Base-by-base conservation (phyloP, 2,888 invertebrate species). In the Hirtodrosophila cameraria region DNA sequence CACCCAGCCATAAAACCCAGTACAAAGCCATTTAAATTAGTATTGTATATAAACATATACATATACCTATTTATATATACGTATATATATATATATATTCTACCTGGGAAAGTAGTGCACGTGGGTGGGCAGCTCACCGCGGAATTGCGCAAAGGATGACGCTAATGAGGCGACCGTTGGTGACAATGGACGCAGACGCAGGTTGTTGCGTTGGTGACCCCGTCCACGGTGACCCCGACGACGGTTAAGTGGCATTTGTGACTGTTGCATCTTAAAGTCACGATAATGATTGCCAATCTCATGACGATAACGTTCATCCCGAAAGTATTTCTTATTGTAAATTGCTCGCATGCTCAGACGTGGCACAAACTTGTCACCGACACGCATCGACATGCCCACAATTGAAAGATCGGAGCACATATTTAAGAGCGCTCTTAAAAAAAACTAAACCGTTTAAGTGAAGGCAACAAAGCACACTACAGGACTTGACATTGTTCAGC, bases 261-360 rank as follows among this genome's bases (percentile, higher is more conserved):
- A 42, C 30, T 69, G 69, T n/a, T 68, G 73, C 69, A 81, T 60
- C 71, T 89, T 87, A 31, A 75, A 87, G 66, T 89, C 89, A 3
- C 88, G 83, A 82, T 89, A 90, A 77, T 90, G 86, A 79, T 90
- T 90, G n/a, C 87, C 90, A 39, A 90, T 83, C 55, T 90, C 89
- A 48, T 89, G 90, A 27, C 80, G 74, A 55, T 87, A 84, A 25
- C 58, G 68, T 5, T 64, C 75, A 30, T 45, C 46, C 1, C 64
- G 78, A 59, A 88, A 87, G 48, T 61, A 70, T 13, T 68, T 70
- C 27, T 66, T 67, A 49, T 88, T 72, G 39, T 76, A 88, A 28
- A 83, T 69, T 50, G 77, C 75, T 20, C 88, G 87, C 69, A 78
- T 75, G 42, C 82, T 77, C 50, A 89, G 42, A 6, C 68, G 73